phyloP scores from a whole-genome alignment of 2,797 vertebrate genomes.

The Rhabdomys pumilio region DNA sequence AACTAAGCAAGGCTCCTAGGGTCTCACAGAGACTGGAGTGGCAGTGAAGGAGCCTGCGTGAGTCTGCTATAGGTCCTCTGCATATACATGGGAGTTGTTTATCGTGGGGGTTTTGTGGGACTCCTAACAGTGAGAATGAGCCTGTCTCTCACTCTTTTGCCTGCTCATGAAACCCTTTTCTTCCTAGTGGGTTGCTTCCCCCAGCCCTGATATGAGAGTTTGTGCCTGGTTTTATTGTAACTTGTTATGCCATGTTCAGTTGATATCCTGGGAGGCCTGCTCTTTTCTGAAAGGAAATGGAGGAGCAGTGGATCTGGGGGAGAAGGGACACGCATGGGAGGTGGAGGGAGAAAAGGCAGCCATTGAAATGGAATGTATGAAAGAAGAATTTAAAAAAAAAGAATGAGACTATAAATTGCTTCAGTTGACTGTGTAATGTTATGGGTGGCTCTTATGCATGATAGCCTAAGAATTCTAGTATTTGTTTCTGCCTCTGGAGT shows the following conservation, averaged over 20 bases:
- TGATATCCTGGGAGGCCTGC: background rate
- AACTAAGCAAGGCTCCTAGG: background rate
- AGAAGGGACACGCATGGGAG: background rate
- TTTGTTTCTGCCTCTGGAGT: background rate
- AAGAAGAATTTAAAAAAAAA: background rate
- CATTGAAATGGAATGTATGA: background rate
- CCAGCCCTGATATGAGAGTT: background rate
- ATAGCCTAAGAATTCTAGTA: background rate
- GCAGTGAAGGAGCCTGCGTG: background rate
- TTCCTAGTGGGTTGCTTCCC: background rate
- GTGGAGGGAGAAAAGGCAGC: background rate
- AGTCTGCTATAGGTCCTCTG: background rate
- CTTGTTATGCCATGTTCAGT: background rate
- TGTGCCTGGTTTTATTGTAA: background rate
- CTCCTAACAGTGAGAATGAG: background rate
- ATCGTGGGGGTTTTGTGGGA: background rate
- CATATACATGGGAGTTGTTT: background rate
- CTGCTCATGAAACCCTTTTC: background rate
- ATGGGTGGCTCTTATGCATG: background rate
- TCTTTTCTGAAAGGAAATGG: background rate
- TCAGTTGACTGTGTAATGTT: background rate
- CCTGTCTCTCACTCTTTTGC: background rate
- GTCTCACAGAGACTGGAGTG: background rate
- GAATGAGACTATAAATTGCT: background rate
- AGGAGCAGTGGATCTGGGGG: background rate